Evolutionary conservation across 2,113 vertebrate genomes (phyloP).

Genomic region (Etia nguti): DNA sequence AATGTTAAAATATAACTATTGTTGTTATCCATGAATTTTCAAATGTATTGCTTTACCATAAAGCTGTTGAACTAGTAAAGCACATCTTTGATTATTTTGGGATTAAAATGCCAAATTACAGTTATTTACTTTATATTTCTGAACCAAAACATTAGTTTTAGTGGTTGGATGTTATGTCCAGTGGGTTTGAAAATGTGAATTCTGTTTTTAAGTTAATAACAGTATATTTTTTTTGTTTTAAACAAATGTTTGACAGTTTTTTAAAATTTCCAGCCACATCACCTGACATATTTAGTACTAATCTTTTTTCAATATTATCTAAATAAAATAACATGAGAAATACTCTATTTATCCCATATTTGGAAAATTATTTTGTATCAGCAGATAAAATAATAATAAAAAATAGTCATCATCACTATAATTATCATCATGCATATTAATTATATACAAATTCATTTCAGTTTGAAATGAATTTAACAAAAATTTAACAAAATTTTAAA

Average conservation of each 20-base stretch:
- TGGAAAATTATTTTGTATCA: not conserved
- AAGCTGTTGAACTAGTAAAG: not conserved
- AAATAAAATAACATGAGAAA: not conserved
- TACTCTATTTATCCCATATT: not conserved
- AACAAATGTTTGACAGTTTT: not conserved
- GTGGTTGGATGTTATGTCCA: not conserved
- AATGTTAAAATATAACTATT: not conserved
- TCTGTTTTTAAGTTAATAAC: not conserved
- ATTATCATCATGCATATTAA: not conserved
- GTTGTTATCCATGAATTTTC: not conserved
- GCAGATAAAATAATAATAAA: not conserved
- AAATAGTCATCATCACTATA: not conserved
- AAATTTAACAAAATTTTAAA: accelerated
- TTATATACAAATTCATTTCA: not conserved
- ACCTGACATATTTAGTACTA: not conserved
- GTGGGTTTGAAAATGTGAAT: not conserved
- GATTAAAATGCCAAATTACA: not conserved
- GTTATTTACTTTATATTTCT: not conserved
- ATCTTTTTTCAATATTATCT: not conserved
- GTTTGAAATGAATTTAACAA: no score
- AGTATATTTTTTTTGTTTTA: not conserved
- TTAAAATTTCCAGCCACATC: not conserved
- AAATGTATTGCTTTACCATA: not conserved
- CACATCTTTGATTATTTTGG: not conserved
- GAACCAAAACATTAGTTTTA: not conserved